phyloP scores from a whole-genome alignment of 2,888 invertebrate genomes.

The Pyrrhosoma nymphula region DNA sequence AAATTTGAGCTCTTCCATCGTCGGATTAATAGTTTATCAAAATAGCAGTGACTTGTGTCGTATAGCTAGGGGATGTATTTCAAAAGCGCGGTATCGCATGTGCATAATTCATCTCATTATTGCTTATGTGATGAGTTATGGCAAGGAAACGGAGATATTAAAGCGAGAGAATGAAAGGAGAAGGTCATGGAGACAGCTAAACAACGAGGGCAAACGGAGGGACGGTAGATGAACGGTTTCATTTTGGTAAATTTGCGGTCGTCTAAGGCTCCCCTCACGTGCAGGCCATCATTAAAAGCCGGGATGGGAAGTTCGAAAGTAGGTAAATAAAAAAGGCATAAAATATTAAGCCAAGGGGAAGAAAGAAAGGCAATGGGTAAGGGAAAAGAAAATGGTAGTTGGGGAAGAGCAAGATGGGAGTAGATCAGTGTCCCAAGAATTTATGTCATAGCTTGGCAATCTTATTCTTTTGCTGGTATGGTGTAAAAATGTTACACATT shows the following conservation, averaged over 20 bases:
- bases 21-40: no score
- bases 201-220: not conserved
- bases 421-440: not conserved
- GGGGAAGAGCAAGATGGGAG: not conserved
- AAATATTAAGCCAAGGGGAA: not conserved
- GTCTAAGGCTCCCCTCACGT: not conserved
- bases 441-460: not conserved
- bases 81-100: no score
- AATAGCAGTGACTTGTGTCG: no score
- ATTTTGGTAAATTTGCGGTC: slow-evolving; percentile 28
- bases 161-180: not conserved
- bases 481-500: not conserved
- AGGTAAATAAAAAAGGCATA: not conserved
- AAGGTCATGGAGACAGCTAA: not conserved
- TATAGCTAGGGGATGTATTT: no score
- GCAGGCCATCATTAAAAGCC: not conserved
- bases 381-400: not conserved
- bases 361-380: not conserved
- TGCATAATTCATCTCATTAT: not conserved
- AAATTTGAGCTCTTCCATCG: no score
- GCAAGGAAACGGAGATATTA: not conserved
- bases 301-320: not conserved
- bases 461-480: not conserved
- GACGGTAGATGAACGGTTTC: slow-evolving; percentile 1
- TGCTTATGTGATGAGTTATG: not conserved